These are phyloP conservation scores for Chironomus tentans DNA, from an alignment of 2,888 invertebrate genomes.

Conservation along the genomic window DNA sequence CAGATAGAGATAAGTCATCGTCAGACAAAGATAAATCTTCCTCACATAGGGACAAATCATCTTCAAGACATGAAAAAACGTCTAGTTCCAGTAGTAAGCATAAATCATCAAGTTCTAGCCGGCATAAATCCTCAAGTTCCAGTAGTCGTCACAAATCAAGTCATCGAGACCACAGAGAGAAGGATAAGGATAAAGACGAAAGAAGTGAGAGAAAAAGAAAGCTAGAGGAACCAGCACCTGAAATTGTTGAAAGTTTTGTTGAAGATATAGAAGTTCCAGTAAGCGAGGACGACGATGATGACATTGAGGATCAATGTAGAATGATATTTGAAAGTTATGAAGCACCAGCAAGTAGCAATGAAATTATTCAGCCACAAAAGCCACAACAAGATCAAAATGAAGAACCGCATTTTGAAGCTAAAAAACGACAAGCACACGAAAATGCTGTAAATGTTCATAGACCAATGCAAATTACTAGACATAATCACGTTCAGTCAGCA, in stretches of 20 bases:
- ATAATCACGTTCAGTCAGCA: slow-evolving; percentile 49
- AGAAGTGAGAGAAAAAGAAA: slow-evolving; percentile 31
- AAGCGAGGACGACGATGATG: slow-evolving; percentile 48
- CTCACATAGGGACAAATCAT: slow-evolving; percentile 25
- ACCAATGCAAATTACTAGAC: slow-evolving; percentile 40
- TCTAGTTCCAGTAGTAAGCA: slow-evolving; percentile 28
- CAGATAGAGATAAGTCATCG: too few relatives aligned
- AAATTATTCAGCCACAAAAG: slow-evolving; percentile 31
- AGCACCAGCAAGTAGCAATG: slow-evolving; percentile 39
- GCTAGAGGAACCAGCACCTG: slow-evolving; percentile 34
- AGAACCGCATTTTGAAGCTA: slow-evolving; percentile 38
- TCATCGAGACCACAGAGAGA: slow-evolving; percentile 29
- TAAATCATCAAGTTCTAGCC: slow-evolving; percentile 25
- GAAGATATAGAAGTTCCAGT: slow-evolving; percentile 38
- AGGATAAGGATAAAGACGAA: slow-evolving; percentile 35
- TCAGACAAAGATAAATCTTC: background rate
- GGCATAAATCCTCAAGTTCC: slow-evolving; percentile 6
- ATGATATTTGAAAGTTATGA: slow-evolving; percentile 77
- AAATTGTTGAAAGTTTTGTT: slow-evolving; percentile 38
- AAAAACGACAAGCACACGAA: slow-evolving; percentile 66
- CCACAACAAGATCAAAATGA: slow-evolving; percentile 36
- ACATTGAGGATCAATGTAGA: slow-evolving; percentile 73
- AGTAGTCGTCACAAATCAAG: slow-evolving; percentile 29
- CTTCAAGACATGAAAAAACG: background rate
- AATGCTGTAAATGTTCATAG: slow-evolving; percentile 45